Base-by-base conservation (phyloP, 2,888 invertebrate genomes). In the Serrognathus titanus region DNA sequence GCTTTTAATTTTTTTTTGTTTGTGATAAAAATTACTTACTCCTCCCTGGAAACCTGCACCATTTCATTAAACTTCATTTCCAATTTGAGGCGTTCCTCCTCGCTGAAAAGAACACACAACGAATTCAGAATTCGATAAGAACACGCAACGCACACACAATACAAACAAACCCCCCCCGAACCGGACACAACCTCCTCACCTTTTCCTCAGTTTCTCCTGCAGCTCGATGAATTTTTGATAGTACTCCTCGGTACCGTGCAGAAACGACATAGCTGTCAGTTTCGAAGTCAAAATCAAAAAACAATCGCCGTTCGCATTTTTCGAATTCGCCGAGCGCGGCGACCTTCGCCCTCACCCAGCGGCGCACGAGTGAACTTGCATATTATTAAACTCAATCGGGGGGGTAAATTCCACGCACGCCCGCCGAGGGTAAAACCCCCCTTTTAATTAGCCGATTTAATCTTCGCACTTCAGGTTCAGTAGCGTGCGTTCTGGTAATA, bases 51-150 rank as follows among this genome's bases (percentile, higher is more conserved):
- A 48, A 77, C 74, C 63, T 79, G 79, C 52, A 81, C 69, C 71
- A 82, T 79, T 66, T 80, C 78, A 64, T 81, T 80, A 69, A 82
- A 78, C 71, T 81, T 81, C 63, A 80, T 78, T 69, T 82, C 82
- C 63, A 83, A 69, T 65, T 79, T 76, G 57, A 81, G 72, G 4
- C 82, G 78, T 71, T 81, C 80, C 66, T 81, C 80, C 70, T 83
- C 82, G 66, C 83, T 83, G 62, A 48, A 75, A 74, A 55, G 24
- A 11, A 12, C 20, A 20, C 24, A 16, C 10, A 48, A 48, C 12
- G 3, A 48, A 24, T 43, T 47, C 31, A 56, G 16, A 39, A 56
- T 13, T n/a, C n/a, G 40, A 38, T 13, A 9, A 9, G 5, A 12
- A 16, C 41, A 37, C 24, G n/a, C 38, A 51, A 54, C 12, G 16